Percentiles rank a stretch among this genome's conserved stretches.
Evolutionary conservation across 2,888 invertebrate species (phyloP).

Genomic region (Agonopterix arenella): DNA sequence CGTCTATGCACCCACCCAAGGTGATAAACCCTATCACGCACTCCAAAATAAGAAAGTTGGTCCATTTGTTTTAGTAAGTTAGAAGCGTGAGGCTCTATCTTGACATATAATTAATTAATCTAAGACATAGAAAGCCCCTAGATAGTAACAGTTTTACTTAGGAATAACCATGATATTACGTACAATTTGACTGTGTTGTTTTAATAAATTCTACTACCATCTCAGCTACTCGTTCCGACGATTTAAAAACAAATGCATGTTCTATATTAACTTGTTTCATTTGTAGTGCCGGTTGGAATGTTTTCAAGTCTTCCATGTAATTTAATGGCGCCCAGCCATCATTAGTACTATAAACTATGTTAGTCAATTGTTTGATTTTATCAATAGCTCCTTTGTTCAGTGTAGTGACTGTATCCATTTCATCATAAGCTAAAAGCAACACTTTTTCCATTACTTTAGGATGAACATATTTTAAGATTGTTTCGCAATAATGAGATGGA

Average conservation of each 20-base stretch:
- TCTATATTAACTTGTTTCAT: slow-evolving; percentile 51
- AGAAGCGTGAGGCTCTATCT: too few relatives aligned
- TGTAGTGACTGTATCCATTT: slow-evolving; percentile 85
- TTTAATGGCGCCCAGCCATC: slow-evolving; percentile 91
- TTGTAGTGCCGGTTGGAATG: slow-evolving; percentile 40
- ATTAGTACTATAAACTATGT: slow-evolving; percentile 84
- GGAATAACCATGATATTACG: too few relatives aligned
- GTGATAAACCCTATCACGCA: too few relatives aligned
- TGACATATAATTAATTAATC: too few relatives aligned
- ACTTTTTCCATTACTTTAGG: slow-evolving; percentile 79
- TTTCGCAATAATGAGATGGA: slow-evolving; percentile 62
- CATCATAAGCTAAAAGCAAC: slow-evolving; percentile 84
- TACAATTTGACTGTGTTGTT: background rate
- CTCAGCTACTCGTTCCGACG: slow-evolving; percentile 75
- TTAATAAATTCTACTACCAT: slow-evolving; percentile 47
- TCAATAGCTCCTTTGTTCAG: slow-evolving; percentile 80
- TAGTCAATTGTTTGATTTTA: slow-evolving; percentile 74
- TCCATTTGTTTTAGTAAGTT: too few relatives aligned
- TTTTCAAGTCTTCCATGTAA: slow-evolving; percentile 80
- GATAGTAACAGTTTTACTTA: too few relatives aligned
- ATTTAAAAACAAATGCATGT: slow-evolving; percentile 89
- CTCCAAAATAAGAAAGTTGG: too few relatives aligned
- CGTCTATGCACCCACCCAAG: too few relatives aligned
- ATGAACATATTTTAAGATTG: slow-evolving; percentile 75
- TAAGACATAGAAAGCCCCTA: too few relatives aligned